phyloP scores from a whole-genome alignment of 2,888 invertebrate species.

The Leuctra nigra region DNA sequence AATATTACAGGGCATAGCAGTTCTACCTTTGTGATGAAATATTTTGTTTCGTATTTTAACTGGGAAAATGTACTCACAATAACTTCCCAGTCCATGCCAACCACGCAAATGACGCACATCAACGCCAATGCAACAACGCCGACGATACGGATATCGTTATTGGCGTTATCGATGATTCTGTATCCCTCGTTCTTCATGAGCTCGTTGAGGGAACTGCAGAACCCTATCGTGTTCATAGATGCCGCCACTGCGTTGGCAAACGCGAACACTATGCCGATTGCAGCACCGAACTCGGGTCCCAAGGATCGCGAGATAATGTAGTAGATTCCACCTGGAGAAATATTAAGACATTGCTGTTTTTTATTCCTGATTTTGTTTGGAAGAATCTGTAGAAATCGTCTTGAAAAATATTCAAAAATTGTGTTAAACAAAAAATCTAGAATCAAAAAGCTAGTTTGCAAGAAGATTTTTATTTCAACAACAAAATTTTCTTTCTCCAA shows the following conservation, averaged over 20 bases:
- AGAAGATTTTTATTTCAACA: no score
- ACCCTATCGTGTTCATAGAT: conserved; percentile 96
- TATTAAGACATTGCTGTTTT: no score
- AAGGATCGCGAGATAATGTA: conserved; percentile 94
- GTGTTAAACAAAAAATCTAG: no score
- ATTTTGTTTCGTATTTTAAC: no score
- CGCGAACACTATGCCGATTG: conserved; percentile 93
- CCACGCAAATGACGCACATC: conserved; percentile 79
- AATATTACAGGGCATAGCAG: no score
- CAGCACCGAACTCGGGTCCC: conserved; percentile 95
- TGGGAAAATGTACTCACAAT: no score
- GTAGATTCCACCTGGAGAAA: conserved; percentile 92
- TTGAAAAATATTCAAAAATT: no score
- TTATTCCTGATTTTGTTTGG: no score
- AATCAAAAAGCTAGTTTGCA: no score
- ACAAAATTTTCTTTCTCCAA: no score
- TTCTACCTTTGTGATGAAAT: no score
- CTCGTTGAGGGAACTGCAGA: conserved; percentile 86
- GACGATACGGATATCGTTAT: conserved; percentile 77
- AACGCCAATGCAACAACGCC: conserved; percentile 70
- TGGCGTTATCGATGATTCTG: conserved; percentile 68
- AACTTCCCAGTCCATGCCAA: conserved; percentile 96
- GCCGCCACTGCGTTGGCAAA: conserved; percentile 96
- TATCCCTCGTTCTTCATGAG: conserved; percentile 53
- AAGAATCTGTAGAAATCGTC: no score